A percentile compares a stretch with the other conserved stretches of the same genome.
Conservation (phyloP, 1,140 invertebrate species). For the Asbolus verrucosus region DNA sequence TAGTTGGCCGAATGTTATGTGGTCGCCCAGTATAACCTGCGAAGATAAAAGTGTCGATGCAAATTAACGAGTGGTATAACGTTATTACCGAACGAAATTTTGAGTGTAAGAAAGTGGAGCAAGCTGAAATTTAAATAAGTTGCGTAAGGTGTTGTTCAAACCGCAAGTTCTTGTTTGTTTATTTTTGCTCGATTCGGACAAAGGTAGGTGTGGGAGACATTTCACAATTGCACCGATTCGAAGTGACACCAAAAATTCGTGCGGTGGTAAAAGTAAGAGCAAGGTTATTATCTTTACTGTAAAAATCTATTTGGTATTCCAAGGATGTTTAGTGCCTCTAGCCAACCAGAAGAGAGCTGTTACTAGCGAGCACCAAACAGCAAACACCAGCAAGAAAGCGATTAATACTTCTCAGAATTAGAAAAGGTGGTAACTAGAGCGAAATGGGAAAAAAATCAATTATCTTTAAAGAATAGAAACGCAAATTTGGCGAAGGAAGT, state of each 20-base stretch:
- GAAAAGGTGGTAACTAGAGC: too few relatives aligned
- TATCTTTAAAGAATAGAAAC: neutral
- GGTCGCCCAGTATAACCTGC: too few relatives aligned
- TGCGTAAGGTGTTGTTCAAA: neutral
- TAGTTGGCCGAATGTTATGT: conserved; percentile 50
- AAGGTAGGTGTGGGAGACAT: neutral
- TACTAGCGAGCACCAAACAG: neutral
- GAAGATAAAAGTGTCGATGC: too few relatives aligned
- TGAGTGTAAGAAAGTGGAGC: conserved; percentile 23
- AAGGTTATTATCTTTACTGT: conserved; percentile 3
- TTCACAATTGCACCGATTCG: neutral
- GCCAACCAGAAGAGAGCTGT: conserved; percentile 8
- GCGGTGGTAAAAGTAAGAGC: conserved; percentile 18
- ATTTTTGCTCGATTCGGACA: neutral
- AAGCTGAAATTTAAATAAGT: conserved; percentile 13
- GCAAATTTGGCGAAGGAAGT: too few relatives aligned
- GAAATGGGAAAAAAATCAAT: conserved; percentile 37
- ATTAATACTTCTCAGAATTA: neutral
- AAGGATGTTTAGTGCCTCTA: conserved; percentile 14
- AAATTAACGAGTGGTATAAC: too few relatives aligned
- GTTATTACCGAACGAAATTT: conserved; percentile 19
- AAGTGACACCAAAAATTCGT: conserved; percentile 8
- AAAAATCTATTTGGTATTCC: conserved; percentile 21
- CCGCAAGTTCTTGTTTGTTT: conserved; percentile 18
- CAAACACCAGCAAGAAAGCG: neutral